Base-by-base conservation (phyloP, 1,140 invertebrate species). In the Drosophila tsacasi region DNA sequence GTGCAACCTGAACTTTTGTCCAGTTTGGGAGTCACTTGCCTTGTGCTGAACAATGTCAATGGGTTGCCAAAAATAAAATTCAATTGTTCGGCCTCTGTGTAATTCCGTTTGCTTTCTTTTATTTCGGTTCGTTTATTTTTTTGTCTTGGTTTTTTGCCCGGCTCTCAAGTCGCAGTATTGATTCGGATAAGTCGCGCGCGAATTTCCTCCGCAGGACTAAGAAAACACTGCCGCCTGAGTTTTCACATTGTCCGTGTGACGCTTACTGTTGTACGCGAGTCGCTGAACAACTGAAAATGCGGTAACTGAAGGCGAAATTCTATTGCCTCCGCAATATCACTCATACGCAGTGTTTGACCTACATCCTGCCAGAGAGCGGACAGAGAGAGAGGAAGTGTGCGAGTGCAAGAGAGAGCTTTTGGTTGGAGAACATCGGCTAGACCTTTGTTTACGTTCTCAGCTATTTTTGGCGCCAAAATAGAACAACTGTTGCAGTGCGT, bases 381-480 rank as follows among this genome's bases (percentile, higher is more conserved):
- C 21, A 17, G 19, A 35, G 49, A 35, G n/a, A 15, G 35, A 39
- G 58, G 37, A n/a, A 46, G 59, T 39, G 49, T 21, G 19, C 21
- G 78, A 60, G 59, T 30, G 58, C 0, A 40, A 39, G 82, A 81
- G 75, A 21, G 78, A 63, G 59, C 73, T 76, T 69, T 76, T 12
- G 27, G 13, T 8, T 23, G 12, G 30, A 72, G 58, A 21, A 39
- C n/a, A 23, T 46, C 54, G 59, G 58, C 55, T 62, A 25, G 42
- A 37, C 60, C 27, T 37, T 73, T 90, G 81, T 87, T 89, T 87
- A 89, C 68, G 49, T 89, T 81, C 65, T 58, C 55, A 44, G 84
- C 85, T 87, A 89, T 89, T 89, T 90, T 89, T 85, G 84, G 84
- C 84, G 84, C 85, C 84, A 89, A 89, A 90, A 62, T 73, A 59